Conservation (phyloP, 2,797 vertebrate species). For the Halcyon badia region DNA sequence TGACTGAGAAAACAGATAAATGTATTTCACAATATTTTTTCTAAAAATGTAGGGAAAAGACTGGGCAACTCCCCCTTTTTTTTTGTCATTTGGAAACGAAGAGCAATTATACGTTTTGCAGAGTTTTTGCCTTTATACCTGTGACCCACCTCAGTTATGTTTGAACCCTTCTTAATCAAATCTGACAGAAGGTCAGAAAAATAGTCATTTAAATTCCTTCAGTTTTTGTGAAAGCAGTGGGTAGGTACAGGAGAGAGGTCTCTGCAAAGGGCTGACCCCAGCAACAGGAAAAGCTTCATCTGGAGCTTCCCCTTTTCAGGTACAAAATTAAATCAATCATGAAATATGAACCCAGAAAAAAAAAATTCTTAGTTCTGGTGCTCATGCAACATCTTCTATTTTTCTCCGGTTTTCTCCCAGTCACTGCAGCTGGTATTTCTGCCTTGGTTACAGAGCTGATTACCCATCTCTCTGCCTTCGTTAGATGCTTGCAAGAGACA, state of each 20-base stretch:
- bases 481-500: not conserved
- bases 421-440: not conserved
- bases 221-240: not conserved
- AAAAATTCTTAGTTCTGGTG: not conserved
- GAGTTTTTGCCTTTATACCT: not conserved
- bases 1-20: not conserved
- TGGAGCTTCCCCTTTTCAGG: not conserved
- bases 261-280: not conserved
- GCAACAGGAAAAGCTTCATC: not conserved
- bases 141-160: not conserved
- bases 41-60: not conserved
- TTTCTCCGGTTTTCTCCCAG: not conserved
- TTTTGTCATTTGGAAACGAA: not conserved
- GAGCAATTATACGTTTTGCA: not conserved
- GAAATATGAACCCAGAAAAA: not conserved
- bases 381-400: not conserved
- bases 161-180: conserved; percentile 11
- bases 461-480: fast-evolving
- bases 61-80: fast-evolving
- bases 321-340: not conserved
- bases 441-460: not conserved
- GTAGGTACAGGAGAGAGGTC: not conserved
- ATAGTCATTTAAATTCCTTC: conserved; percentile 25
- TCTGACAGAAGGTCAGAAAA: conserved; percentile 24
- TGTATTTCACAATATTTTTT: not conserved